Evolutionary conservation across 2,888 invertebrate genomes (phyloP).

Genomic region (Drosophila peninsularis): DNA sequence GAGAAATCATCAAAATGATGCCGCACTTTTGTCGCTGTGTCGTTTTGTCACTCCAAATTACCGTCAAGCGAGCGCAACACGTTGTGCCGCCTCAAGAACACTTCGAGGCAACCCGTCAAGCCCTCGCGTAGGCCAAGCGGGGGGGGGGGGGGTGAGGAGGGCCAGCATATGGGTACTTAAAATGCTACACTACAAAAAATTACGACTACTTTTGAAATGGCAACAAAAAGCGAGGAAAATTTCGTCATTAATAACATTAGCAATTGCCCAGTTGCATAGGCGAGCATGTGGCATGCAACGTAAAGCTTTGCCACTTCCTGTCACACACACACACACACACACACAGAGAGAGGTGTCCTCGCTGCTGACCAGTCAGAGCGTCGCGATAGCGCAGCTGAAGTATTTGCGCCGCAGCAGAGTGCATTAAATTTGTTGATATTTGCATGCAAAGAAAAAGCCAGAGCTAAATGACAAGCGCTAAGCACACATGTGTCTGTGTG

Average conservation of each 20-base stretch:
- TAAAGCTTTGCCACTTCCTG: conserved; percentile 48
- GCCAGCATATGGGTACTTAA: conserved; percentile 63
- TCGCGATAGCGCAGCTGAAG: conserved; percentile 27
- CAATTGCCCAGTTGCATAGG: conserved; percentile 42
- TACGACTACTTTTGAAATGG: conserved; percentile 62
- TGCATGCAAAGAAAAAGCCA: conserved; percentile 51
- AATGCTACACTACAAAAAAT: conserved; percentile 43
- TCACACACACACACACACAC: conserved; percentile 11
- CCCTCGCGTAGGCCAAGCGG: conserved; percentile 1
- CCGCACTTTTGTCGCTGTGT: conserved; percentile 61
- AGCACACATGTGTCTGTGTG: not conserved
- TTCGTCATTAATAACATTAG: conserved; percentile 72
- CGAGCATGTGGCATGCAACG: conserved; percentile 51
- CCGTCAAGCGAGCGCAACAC: conserved; percentile 47
- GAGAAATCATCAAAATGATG: conserved; percentile 70
- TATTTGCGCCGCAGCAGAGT: conserved; percentile 55
- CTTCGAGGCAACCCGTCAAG: conserved; percentile 33
- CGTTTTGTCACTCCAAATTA: conserved; percentile 77
- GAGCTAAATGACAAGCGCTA: conserved; percentile 45
- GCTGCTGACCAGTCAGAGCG: conserved; percentile 7
- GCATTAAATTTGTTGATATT: conserved; percentile 71
- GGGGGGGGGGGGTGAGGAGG: not conserved
- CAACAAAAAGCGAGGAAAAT: conserved; percentile 13
- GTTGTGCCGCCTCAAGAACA: conserved; percentile 39
- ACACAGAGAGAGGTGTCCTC: conserved; percentile 24